phyloP scores from a whole-genome alignment of 1,140 invertebrate species.

The Euura lappo region DNA sequence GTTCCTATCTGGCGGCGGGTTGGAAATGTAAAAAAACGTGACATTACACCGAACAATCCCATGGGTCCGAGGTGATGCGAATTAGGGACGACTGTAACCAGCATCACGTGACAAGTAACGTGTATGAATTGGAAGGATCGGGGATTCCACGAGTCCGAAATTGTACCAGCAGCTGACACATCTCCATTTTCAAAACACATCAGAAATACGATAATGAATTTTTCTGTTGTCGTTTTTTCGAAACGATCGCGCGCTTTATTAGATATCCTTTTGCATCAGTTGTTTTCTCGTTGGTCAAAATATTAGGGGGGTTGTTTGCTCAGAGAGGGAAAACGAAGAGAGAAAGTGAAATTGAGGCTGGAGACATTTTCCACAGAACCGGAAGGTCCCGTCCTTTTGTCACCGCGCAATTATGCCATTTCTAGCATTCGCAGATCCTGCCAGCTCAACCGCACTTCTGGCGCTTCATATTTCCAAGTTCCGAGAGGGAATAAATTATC shows the following conservation, averaged over 20 bases:
- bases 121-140: too few species aligned
- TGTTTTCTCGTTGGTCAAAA: not conserved
- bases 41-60: not conserved
- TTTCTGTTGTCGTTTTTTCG: too few species aligned
- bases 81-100: not conserved
- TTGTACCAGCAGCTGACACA: too few species aligned
- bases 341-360: not conserved
- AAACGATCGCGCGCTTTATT: too few species aligned
- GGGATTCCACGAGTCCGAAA: too few species aligned
- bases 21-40: not conserved
- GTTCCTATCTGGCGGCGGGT: not conserved
- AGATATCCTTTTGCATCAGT: too few species aligned
- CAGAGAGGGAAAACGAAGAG: not conserved
- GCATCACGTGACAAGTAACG: too few species aligned
- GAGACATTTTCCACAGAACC: slow-evolving; percentile 19
- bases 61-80: not conserved
- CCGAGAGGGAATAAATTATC: slow-evolving; percentile 39
- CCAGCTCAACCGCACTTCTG: not conserved
- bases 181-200: too few species aligned
- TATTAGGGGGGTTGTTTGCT: not conserved
- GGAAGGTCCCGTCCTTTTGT: slow-evolving; percentile 9
- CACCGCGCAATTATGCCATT: slow-evolving; percentile 17
- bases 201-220: too few species aligned
- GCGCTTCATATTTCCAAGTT: not conserved
- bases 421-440: slow-evolving; percentile 10